These are phyloP conservation scores for Amblyteles armatorius DNA, from an alignment of 2,888 invertebrate genomes.

Conservation along the genomic window DNA sequence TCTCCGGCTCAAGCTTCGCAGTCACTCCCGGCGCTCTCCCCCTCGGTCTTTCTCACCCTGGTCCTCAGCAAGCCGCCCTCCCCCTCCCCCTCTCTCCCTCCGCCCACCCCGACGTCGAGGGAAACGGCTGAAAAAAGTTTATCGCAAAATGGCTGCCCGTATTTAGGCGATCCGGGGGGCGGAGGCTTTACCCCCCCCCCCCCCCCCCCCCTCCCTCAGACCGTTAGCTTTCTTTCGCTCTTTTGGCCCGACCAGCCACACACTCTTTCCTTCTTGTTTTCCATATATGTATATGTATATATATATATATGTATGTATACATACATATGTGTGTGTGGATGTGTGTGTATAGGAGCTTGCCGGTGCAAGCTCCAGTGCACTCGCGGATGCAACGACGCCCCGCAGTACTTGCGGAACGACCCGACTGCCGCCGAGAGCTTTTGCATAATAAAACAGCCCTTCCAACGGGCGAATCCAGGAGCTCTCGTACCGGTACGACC, in stretches of 20 bases:
- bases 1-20: constrained; percentile 65
- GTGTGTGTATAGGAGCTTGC: constrained; percentile 49
- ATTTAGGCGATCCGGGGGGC: constrained; percentile 83
- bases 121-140: constrained; percentile 78
- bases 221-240: constrained; percentile 26
- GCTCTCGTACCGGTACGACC: constrained; percentile 71
- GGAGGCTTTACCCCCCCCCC: constrained; percentile 76
- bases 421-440: constrained; percentile 84
- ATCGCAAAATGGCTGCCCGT: constrained; percentile 84
- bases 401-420: constrained; percentile 80
- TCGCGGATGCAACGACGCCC: constrained; percentile 70
- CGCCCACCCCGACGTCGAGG: constrained; percentile 66
- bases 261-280: constrained; percentile 47
- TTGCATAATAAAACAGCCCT: constrained; percentile 85
- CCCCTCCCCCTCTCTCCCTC: constrained; percentile 50
- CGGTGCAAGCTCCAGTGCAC: constrained; percentile 66
- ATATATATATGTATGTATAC: constrained; percentile 14
- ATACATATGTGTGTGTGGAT: constrained; percentile 39
- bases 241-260: constrained; percentile 16
- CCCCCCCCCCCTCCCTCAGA: constrained; percentile 37
- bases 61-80: constrained; percentile 47
- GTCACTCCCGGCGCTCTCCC: constrained; percentile 57
- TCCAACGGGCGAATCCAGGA: constrained; percentile 64
- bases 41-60: constrained; percentile 53
- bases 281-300: constrained; percentile 18